A percentile compares a stretch with the other conserved stretches of the same genome.
phyloP scores from a whole-genome alignment of 2,797 vertebrate genomes.

The Galaxias olidus region DNA sequence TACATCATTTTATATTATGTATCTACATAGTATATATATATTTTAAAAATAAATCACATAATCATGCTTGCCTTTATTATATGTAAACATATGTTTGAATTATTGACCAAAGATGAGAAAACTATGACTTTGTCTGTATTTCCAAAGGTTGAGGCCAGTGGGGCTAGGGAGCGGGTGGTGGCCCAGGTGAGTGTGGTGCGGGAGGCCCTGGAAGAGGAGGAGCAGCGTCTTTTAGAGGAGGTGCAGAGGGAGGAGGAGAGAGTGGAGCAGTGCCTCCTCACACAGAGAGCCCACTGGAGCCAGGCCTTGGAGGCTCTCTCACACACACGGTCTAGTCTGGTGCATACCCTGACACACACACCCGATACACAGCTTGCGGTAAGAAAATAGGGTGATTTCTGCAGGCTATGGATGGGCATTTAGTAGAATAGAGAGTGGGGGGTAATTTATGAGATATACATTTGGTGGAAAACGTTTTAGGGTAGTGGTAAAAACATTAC shows the following conservation, averaged over 20 bases:
- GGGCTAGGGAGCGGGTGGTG: conserved; percentile 82
- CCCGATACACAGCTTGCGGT: conserved; percentile 85
- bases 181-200: conserved; percentile 81
- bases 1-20: too few relatives aligned
- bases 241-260: conserved; percentile 89
- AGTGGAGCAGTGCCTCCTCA: conserved; percentile 90
- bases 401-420: not conserved
- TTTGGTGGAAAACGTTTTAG: not conserved
- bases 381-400: conserved; percentile 47
- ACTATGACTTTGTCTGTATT: not conserved
- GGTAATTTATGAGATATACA: too few relatives aligned
- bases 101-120: too few relatives aligned
- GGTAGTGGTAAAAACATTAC: not conserved
- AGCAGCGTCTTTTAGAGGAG: conserved; percentile 87
- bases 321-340: conserved; percentile 80
- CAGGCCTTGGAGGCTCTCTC: conserved; percentile 80
- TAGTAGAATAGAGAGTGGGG: too few relatives aligned
- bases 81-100: too few relatives aligned
- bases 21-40: too few relatives aligned
- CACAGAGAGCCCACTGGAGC: conserved; percentile 87
- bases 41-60: too few relatives aligned
- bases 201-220: conserved; percentile 86
- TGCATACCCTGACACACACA: conserved; percentile 82
- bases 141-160: conserved; percentile 74
- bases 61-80: too few relatives aligned